Percentiles rank a stretch among this genome's conserved stretches.
phyloP scores from a whole-genome alignment of 2,113 vertebrate species.

The Guaruba guarouba region DNA sequence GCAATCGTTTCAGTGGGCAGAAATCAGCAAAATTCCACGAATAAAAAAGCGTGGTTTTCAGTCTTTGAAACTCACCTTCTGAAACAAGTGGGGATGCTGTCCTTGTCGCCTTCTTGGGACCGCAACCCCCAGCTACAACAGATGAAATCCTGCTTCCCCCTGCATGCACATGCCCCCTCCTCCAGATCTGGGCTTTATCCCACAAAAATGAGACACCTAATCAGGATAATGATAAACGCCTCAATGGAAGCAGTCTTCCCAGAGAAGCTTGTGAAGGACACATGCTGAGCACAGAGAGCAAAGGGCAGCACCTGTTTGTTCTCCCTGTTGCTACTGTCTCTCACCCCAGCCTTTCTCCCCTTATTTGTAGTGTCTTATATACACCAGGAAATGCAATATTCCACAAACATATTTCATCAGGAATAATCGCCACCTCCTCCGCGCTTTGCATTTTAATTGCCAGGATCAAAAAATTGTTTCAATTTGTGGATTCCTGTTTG shows the following conservation, averaged over 20 bases:
- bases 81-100: neutral
- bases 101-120: neutral
- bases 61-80: neutral
- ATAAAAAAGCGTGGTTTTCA: neutral
- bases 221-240: neutral
- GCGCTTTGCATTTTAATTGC: too few relatives aligned
- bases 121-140: neutral
- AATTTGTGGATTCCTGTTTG: too few relatives aligned
- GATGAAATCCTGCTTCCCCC: neutral
- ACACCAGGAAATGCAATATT: neutral
- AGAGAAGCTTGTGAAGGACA: neutral
- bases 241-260: neutral
- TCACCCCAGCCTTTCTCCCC: neutral
- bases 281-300: neutral
- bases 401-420: too few relatives aligned
- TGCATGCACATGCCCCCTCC: neutral
- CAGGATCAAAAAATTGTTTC: too few relatives aligned
- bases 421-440: too few relatives aligned
- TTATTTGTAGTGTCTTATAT: neutral
- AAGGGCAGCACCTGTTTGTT: neutral
- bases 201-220: neutral
- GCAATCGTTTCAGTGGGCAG: neutral
- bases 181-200: neutral
- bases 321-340: neutral
- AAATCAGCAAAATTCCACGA: neutral